Conservation (phyloP, 2,797 vertebrate genomes). For the Sternotherus odoratus region DNA sequence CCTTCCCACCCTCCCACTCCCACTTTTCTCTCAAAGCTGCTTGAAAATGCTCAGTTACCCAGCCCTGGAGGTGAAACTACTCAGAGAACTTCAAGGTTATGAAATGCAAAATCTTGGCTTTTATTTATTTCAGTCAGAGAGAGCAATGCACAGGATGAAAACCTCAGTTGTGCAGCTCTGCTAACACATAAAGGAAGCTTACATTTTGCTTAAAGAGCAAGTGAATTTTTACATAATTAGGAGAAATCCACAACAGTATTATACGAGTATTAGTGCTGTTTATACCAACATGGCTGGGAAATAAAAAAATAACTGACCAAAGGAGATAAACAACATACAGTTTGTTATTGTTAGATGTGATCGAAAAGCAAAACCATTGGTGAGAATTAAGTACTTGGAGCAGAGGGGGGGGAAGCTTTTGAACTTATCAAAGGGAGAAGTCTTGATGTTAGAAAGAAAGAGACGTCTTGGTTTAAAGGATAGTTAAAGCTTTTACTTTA, state of each 20-base stretch:
- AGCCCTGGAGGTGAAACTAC: slow-evolving; percentile 78
- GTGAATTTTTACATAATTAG: slow-evolving; percentile 63
- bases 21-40: slow-evolving; percentile 50
- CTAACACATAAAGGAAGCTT: slow-evolving; percentile 64
- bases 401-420: slow-evolving; percentile 54
- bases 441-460: slow-evolving; percentile 69
- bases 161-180: slow-evolving; percentile 60
- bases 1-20: not conserved
- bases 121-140: slow-evolving; percentile 78
- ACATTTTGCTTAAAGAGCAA: slow-evolving; percentile 65
- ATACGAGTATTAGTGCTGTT: slow-evolving; percentile 55
- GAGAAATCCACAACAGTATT: slow-evolving; percentile 33
- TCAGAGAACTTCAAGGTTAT: slow-evolving; percentile 80
- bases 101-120: slow-evolving; percentile 77
- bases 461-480: slow-evolving; percentile 54
- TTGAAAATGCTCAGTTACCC: slow-evolving; percentile 73
- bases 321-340: slow-evolving; percentile 64
- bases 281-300: slow-evolving; percentile 47
- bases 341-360: slow-evolving; percentile 45
- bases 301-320: slow-evolving; percentile 34
- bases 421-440: slow-evolving; percentile 73
- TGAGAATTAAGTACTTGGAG: slow-evolving; percentile 62
- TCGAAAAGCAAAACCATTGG: slow-evolving; percentile 59
- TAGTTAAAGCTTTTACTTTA: slow-evolving; percentile 40
- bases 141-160: slow-evolving; percentile 65